These are phyloP conservation scores for Zaprionus tsacasi DNA, from an alignment of 1,140 invertebrate species.

Conservation along the genomic window DNA sequence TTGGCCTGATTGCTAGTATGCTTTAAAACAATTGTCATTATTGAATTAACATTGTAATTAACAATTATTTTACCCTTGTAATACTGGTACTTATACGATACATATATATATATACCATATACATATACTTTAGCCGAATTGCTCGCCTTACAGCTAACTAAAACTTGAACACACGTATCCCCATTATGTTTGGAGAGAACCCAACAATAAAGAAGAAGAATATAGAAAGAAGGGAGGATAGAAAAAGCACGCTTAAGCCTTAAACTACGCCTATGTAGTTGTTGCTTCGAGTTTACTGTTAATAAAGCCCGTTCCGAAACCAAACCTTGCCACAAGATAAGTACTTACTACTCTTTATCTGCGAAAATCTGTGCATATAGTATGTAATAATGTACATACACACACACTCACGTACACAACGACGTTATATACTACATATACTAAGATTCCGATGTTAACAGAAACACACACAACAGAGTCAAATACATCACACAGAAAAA, in stretches of 20 bases:
- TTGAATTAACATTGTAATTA: not conserved
- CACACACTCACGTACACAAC: not conserved
- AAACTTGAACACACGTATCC: not conserved
- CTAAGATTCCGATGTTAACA: not conserved
- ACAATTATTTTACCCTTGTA: conserved; percentile 6
- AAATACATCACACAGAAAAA: conserved; percentile 12
- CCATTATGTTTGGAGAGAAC: conserved; percentile 24
- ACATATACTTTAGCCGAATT: conserved; percentile 8
- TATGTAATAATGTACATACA: conserved; percentile 24
- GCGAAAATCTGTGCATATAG: conserved; percentile 27
- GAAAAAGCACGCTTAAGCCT: conserved; percentile 38
- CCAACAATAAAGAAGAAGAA: not conserved
- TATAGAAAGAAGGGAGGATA: not conserved
- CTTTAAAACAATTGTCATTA: not conserved
- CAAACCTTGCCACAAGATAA: not conserved
- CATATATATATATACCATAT: not conserved
- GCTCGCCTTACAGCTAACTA: conserved; percentile 30
- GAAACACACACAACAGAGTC: not conserved
- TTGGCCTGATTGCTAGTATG: conserved; percentile 48
- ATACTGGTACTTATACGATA: conserved; percentile 1
- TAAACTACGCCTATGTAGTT: conserved; percentile 36
- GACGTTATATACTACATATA: not conserved
- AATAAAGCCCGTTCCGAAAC: conserved; percentile 2
- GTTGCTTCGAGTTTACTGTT: conserved; percentile 33
- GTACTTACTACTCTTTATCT: not conserved